A percentile compares a stretch with the other conserved stretches of the same genome.
Conservation (phyloP, 2,113 vertebrate genomes). For the Leptocoma aspasia region DNA sequence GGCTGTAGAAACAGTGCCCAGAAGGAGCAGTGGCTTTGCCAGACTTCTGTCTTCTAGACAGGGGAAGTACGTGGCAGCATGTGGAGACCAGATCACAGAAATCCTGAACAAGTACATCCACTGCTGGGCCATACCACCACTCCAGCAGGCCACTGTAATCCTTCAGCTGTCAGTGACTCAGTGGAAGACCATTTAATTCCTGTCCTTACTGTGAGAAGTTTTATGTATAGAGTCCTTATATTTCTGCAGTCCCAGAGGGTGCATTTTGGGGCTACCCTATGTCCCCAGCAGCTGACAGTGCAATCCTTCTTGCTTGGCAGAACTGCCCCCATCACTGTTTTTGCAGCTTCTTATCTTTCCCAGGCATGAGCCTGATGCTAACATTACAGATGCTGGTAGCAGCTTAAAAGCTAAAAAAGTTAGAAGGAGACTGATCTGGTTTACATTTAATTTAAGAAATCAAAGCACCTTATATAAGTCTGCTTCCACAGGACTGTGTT, state of each 20-base stretch:
- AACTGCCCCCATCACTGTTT: neutral
- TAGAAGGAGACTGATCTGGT: neutral
- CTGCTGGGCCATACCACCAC: neutral
- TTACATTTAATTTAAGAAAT: neutral
- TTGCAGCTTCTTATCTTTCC: neutral
- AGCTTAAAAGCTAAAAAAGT: neutral
- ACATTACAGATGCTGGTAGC: neutral
- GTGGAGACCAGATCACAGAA: neutral
- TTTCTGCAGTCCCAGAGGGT: neutral
- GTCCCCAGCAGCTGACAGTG: neutral
- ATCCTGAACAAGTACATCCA: neutral
- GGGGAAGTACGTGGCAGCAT: neutral
- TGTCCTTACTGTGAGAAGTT: neutral
- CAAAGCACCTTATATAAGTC: rapidly evolving
- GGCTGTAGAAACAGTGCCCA: neutral
- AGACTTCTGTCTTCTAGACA: neutral
- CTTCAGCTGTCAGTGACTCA: neutral
- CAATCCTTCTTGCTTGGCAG: neutral
- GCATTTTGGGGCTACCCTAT: neutral
- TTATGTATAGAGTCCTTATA: neutral
- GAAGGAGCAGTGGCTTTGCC: neutral
- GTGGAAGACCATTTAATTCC: neutral
- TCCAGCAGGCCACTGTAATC: neutral
- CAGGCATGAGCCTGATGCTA: neutral
- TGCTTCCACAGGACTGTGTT: neutral